Percentiles rank a stretch among this genome's conserved stretches.
phyloP scores from a whole-genome alignment of 1,140 invertebrate species.

The Drosophila prosaltans region DNA sequence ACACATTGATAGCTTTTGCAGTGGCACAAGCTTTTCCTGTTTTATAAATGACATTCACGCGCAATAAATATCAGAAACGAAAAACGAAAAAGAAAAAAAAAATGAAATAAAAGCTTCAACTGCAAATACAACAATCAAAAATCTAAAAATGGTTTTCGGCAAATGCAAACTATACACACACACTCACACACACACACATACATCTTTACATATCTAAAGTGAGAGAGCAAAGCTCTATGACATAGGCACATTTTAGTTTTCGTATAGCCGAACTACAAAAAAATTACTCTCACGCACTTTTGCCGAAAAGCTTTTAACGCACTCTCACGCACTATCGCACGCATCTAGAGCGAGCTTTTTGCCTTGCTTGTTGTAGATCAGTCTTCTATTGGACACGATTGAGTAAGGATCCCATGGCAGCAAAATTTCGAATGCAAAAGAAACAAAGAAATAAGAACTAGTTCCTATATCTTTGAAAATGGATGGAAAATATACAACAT shows the following conservation, averaged over 20 bases:
- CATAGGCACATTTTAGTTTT: conserved; percentile 7
- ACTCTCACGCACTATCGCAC: conserved; percentile 28
- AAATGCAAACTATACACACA: conserved; percentile 25
- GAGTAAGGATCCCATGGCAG: conserved; percentile 1
- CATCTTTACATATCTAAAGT: background rate
- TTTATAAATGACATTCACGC: conserved; percentile 78
- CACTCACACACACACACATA: conserved; percentile 12
- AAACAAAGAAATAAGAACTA: too few species aligned
- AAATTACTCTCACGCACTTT: conserved; percentile 1
- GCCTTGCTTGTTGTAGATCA: conserved; percentile 18
- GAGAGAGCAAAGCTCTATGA: conserved; percentile 7
- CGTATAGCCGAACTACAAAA: background rate
- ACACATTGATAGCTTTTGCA: conserved; percentile 48
- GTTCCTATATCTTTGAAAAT: too few species aligned
- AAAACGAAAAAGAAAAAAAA: conserved; percentile 20
- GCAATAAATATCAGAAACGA: conserved; percentile 64
- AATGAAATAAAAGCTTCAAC: conserved; percentile 56
- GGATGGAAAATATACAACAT: too few species aligned
- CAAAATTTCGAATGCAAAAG: too few species aligned
- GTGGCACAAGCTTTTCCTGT: conserved; percentile 70
- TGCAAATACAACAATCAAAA: conserved; percentile 69
- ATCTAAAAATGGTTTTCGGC: conserved; percentile 71
- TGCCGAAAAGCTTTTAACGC: conserved; percentile 19
- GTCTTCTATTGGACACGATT: background rate
- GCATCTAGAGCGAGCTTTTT: conserved; percentile 37